These are phyloP conservation scores for Muraenolepis orangiensis DNA, from an alignment of 2,797 vertebrate genomes.

Conservation along the genomic window DNA sequence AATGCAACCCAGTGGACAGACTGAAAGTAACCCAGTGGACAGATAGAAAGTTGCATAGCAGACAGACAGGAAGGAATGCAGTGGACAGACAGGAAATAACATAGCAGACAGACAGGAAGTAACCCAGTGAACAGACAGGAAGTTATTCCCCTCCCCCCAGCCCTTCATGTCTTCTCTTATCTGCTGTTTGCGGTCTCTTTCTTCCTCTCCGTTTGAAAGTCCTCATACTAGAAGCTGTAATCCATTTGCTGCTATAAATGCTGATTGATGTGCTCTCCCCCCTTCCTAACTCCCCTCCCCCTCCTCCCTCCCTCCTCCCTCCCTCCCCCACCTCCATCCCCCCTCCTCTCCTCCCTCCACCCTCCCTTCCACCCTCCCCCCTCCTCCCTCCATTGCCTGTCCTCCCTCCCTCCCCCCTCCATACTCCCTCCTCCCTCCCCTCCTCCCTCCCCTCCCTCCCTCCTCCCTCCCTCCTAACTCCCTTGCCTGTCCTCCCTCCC, in stretches of 20 bases:
- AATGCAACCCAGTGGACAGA: conserved; percentile 43
- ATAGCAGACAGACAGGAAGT: too few relatives aligned
- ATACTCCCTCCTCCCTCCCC: too few relatives aligned
- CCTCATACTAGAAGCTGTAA: conserved; percentile 26
- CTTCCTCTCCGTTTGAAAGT: conserved; percentile 43
- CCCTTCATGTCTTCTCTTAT: conserved; percentile 14
- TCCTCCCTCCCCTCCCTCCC: too few relatives aligned
- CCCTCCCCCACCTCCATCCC: too few relatives aligned
- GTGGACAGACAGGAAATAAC: conserved; percentile 59
- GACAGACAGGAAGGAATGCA: background rate
- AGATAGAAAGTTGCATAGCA: background rate
- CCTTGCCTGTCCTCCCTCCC: too few relatives aligned
- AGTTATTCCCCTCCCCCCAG: conserved; percentile 15
- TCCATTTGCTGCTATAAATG: conserved; percentile 29
- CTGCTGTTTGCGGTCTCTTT: conserved; percentile 40
- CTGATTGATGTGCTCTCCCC: conserved; percentile 32
- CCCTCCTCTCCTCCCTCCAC: too few relatives aligned
- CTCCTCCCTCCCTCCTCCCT: too few relatives aligned
- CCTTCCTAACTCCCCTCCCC: too few relatives aligned
- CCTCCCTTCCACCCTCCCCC: too few relatives aligned
- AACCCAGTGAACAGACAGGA: conserved; percentile 17
- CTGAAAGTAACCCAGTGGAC: conserved; percentile 49
- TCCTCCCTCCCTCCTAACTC: too few relatives aligned
- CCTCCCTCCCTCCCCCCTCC: too few relatives aligned
- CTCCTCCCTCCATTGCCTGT: too few relatives aligned